phyloP scores from a whole-genome alignment of 2,797 vertebrate genomes.

The Nyctalus aviator region DNA sequence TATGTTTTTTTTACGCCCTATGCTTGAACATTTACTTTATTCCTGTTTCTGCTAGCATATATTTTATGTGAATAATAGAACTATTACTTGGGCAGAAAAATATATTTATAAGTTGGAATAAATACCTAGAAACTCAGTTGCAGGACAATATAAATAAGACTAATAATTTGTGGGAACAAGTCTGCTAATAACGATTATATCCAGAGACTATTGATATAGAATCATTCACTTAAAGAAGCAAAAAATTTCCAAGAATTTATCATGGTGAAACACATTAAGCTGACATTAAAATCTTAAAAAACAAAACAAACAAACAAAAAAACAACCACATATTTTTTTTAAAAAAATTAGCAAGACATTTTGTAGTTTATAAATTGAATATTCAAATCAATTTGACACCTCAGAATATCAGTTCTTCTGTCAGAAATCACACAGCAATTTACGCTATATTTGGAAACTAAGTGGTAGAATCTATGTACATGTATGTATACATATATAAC shows the following conservation, averaged over 20 bases:
- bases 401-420: constrained; percentile 70
- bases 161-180: not conserved
- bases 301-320: not conserved
- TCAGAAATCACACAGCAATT: constrained; percentile 71
- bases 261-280: constrained; percentile 41
- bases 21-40: not conserved
- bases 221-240: constrained; percentile 49
- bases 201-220: constrained; percentile 55
- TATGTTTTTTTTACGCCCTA: not conserved
- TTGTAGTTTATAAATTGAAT: constrained; percentile 66
- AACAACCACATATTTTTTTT: not conserved
- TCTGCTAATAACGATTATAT: constrained; percentile 46
- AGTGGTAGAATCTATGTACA: constrained; percentile 37
- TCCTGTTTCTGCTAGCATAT: not conserved
- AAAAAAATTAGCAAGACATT: constrained; percentile 59
- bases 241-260: constrained; percentile 43
- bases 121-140: constrained; percentile 31
- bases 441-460: constrained; percentile 69
- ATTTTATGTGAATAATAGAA: constrained; percentile 8
- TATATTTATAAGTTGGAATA: constrained; percentile 49
- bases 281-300: constrained; percentile 55
- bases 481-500: not conserved
- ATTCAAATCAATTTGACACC: constrained; percentile 74
- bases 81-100: constrained; percentile 21
- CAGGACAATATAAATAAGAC: constrained; percentile 35